phyloP scores from a whole-genome alignment of 2,113 vertebrate species.

The Serinus canaria region DNA sequence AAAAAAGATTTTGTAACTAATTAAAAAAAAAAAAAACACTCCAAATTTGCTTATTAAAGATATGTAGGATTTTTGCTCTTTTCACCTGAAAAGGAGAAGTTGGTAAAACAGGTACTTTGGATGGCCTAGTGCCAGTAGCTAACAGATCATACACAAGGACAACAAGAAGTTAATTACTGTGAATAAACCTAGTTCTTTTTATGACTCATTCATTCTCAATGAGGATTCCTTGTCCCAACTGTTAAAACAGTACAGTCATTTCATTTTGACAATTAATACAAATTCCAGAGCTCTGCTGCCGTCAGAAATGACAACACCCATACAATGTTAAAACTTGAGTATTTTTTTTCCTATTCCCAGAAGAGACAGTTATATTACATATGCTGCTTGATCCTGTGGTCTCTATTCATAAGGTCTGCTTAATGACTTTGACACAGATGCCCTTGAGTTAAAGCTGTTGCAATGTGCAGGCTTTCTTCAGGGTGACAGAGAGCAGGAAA shows the following conservation, averaged over 20 bases:
- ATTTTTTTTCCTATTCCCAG: background rate
- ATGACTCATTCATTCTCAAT: conserved; percentile 55
- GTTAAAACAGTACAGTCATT: conserved; percentile 29
- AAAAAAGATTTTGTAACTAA: background rate
- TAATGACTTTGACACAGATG: background rate
- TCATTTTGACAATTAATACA: conserved; percentile 21
- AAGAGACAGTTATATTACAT: background rate
- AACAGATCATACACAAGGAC: conserved; percentile 32
- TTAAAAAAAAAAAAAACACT: background rate
- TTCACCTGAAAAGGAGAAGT: background rate
- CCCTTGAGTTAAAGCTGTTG: background rate
- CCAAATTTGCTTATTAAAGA: background rate
- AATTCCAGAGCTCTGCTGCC: background rate
- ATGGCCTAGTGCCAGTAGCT: background rate
- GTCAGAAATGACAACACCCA: conserved; percentile 13
- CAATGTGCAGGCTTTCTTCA: background rate
- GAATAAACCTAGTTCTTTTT: conserved; percentile 25
- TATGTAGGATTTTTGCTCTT: background rate
- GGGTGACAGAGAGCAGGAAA: background rate
- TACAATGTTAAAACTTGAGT: conserved; percentile 24
- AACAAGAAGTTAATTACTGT: conserved; percentile 55
- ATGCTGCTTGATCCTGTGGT: background rate
- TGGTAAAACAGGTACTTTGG: background rate
- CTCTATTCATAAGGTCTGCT: background rate
- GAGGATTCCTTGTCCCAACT: background rate